Evolutionary conservation across 2,797 vertebrate genomes (phyloP), one percentile per base, ranked within the genome.

Genomic region (Oreochromis mossambicus): DNA sequence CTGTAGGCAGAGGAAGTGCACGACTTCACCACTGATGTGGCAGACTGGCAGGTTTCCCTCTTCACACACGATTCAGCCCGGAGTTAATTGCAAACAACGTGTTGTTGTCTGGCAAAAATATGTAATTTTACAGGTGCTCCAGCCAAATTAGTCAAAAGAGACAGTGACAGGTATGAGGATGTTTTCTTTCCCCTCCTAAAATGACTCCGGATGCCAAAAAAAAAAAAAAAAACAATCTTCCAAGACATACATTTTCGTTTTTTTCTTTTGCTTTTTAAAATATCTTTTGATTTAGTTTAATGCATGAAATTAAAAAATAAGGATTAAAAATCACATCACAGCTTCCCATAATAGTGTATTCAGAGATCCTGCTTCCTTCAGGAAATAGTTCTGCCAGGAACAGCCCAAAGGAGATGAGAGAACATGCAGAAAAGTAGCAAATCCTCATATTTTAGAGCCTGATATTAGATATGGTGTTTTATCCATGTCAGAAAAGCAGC

Each of bases 21-120:
- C 79, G 43, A 50, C 84, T 70, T 46, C 86, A 41, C 88, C 83
- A 83, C 88, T 89, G 85, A 92, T 88, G 85, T 79, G 85, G 88
- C 86, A 85, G 90, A 86, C 91, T 91, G 89, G 76, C 90, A 91
- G 85, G 86, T 86, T 88, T 92, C 83, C 83, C 81, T 89, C 63
- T 82, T 93, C 80, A 88, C 86, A 85, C 92, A 87, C 83, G 79
- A 92, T 80, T 92, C 89, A 86, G 83, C 80, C 82, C 15, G 19
- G 17, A 86, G 77, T 54, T 90, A 76, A 93, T 90, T 90, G 91
- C 83, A 54, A 79, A 77, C 84, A 82, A 46, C 2, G 34, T 83
- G 86, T 82, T 77, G 80, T 75, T 83, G 66, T 79, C 79, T 88
- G 88, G 78, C 82, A 88, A 81, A 83, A 79, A 79, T 56, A 81